Evolutionary conservation across 2,797 vertebrate genomes (phyloP), one percentile per base, ranked within the genome.

Genomic region (Crypturellus tataupa): DNA sequence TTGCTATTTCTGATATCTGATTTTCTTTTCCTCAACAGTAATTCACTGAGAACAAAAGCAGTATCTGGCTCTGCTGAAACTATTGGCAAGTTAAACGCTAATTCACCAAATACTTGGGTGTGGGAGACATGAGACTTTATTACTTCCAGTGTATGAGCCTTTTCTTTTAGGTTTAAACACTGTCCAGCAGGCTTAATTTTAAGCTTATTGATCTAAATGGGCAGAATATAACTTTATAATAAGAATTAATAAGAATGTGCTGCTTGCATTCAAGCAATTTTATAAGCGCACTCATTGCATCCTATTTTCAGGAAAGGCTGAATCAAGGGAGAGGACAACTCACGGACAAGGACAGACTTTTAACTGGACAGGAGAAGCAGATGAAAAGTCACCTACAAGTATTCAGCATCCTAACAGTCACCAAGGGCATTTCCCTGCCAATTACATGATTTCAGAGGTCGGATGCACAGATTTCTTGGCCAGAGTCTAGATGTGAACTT

Each of bases 391-490:
- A 35, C 24, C n/a, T 59, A 27, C 2, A 24, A 1, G 12, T 46
- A n/a, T 35, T 76, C 46, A 56, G 49, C 10, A 20, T 46, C 24
- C 25, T 29, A 25, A 47, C 13, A 75, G 75, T 49, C 85, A 80
- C 55, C n/a, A 59, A 8, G 2, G 2, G 3, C 23, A 64, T 35
- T 80, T 93, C 65, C 68, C 69, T 88, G 78, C 42, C 81, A 80
- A n/a, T n/a, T 59, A 37, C 11, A 6, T 20, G 21, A 13, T 47
- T 75, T 82, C 53, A 94, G 55, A 82, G 75, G 20, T 27, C 35
- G 14, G 80, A 91, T 46, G 12, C 55, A 59, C 40, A 76, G 31
- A 24, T 35, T 76, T 76, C 75, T 83, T 95, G 86, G 94, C 81
- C 29, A 12, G 55, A 65, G 62, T 68, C 73, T 80, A 53, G 51